phyloP scores from a whole-genome alignment of 2,888 invertebrate species.

The Boloria selene region DNA sequence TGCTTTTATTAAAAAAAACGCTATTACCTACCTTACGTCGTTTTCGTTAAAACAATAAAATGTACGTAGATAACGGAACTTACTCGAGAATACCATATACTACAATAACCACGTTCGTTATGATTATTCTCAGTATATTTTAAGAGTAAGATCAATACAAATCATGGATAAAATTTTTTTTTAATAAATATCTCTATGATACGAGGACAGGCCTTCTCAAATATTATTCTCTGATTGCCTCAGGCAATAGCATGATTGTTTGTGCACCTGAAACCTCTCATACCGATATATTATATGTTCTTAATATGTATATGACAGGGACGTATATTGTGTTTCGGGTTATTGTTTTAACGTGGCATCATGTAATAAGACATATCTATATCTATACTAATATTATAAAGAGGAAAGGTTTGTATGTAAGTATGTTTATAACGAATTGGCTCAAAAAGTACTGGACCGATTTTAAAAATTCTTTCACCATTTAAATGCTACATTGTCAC shows the following conservation, averaged over 20 bases:
- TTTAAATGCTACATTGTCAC: no score
- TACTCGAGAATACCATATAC: no score
- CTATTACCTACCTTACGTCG: no score
- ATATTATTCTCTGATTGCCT: slow-evolving; percentile 39
- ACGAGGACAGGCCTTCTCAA: slow-evolving; percentile 44
- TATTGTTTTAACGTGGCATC: not conserved
- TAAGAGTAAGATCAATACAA: not conserved
- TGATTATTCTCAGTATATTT: not conserved
- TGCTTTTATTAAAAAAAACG: no score
- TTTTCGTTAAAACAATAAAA: no score
- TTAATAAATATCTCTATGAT: slow-evolving; percentile 22
- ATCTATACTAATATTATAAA: no score
- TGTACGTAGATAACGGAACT: no score
- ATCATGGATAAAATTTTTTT: not conserved
- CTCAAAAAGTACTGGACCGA: no score
- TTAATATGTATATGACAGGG: slow-evolving; percentile 21
- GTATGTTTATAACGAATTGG: no score
- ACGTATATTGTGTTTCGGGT: slow-evolving; percentile 1
- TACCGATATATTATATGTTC: slow-evolving; percentile 39
- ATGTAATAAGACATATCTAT: no score
- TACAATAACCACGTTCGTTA: not conserved
- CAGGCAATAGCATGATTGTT: slow-evolving; percentile 32
- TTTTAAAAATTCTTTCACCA: no score
- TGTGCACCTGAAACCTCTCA: slow-evolving; percentile 37
- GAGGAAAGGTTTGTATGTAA: no score